Evolutionary conservation across 2,113 vertebrate species (phyloP), one percentile per base, ranked within the genome.

Genomic region (Oryzias curvinotus): DNA sequence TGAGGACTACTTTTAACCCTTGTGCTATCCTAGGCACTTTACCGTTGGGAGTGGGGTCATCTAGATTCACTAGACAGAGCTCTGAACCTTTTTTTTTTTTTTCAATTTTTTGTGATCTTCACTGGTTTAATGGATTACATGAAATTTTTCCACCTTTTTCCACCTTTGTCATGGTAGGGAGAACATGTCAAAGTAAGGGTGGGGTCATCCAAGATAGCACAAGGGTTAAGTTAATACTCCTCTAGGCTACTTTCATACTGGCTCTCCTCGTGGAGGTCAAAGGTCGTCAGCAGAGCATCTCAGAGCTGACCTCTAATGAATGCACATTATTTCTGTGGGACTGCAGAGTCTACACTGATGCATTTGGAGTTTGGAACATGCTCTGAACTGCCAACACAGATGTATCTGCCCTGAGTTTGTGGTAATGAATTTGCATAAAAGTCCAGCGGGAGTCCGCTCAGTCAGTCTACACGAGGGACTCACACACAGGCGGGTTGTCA

Each of bases 401-500:
- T 80, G 67, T 60, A 68, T 50, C 56, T 69, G 77, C 52, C 78
- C 82, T 85, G 84, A 85, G 82, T 78, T 66, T 71, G 60, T 77
- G 74, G 43, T 52, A 58, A 47, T 45, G n/a, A 52, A 1, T 54
- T 54, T 76, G 57, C 69, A 78, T 78, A 60, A 62, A 68, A 62
- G 62, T n/a, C n/a, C n/a, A n/a, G n/a, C n/a, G n/a, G n/a, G n/a
- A n/a, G n/a, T 76, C 51, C 48, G 42, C 25, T 47, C 65, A 28
- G 26, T 30, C 18, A 63, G 66, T 54, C 56, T 93, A 98, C 5
- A 98, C 95, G 0, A 98, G 93, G 0, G 96, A 98, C 75, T 98
- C 96, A 36, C 94, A 96, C 49, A 95, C 94, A 0, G 94, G 93
- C 0, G 90, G 59, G 19, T 94, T 95, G 84, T 98, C 96, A 0